These are phyloP conservation scores for Montipora cactus DNA, from an alignment of 64 coral and sea anemone species.

Conservation along the genomic window DNA sequence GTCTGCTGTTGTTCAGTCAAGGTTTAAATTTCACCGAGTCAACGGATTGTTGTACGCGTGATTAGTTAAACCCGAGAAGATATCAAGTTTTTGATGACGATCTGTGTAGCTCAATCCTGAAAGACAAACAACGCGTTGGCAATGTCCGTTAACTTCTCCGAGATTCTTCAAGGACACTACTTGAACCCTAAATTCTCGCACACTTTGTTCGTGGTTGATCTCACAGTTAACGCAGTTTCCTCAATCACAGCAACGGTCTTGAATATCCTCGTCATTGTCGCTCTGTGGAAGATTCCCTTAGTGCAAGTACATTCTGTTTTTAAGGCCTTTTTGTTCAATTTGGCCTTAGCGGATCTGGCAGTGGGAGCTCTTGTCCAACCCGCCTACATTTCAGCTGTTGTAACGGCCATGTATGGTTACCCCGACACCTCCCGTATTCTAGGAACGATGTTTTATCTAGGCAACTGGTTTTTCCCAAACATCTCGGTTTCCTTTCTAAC, in stretches of 20 bases:
- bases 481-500: not conserved
- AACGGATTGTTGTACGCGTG: too few species aligned
- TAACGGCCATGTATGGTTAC: not conserved
- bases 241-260: not conserved
- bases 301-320: constrained; percentile 2
- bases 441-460: not conserved
- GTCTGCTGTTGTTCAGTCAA: too few species aligned
- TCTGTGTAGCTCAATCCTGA: too few species aligned
- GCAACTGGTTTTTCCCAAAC: not conserved
- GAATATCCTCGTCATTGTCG: not conserved
- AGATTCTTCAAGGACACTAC: not conserved
- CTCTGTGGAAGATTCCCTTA: constrained; percentile 1
- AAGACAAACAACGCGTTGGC: too few species aligned
- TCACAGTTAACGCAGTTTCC: not conserved
- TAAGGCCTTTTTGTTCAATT: constrained; percentile 4
- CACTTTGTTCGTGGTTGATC: not conserved
- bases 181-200: not conserved
- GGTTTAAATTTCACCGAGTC: too few species aligned
- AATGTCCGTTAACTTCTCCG: constrained; percentile 26
- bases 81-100: too few species aligned
- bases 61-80: too few species aligned
- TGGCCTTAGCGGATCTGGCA: not conserved
- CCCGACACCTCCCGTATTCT: not conserved
- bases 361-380: constrained; percentile 12
- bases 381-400: not conserved